Evolutionary conservation across 2,113 vertebrate species (phyloP).

Genomic region (Bothrops jararaca): DNA sequence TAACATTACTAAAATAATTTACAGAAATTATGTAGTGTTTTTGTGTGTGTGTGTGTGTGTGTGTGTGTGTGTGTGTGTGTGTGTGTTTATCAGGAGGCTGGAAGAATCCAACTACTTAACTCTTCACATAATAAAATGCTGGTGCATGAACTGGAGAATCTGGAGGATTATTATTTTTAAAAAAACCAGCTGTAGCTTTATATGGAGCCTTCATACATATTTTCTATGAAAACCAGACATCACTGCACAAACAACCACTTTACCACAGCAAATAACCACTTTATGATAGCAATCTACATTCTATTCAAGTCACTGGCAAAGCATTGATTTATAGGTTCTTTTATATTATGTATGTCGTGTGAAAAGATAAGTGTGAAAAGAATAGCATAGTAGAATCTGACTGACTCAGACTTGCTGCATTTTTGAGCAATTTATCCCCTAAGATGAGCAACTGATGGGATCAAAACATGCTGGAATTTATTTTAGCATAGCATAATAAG

Average conservation of each 20-base stretch:
- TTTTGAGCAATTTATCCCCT: not conserved
- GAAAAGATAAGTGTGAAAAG: not conserved
- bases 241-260: constrained; percentile 2
- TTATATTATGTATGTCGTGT: not conserved
- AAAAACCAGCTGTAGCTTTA: constrained; percentile 3
- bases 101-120: not conserved
- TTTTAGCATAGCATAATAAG: not conserved
- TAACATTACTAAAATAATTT: not conserved
- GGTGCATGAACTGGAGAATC: not conserved
- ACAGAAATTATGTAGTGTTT: not conserved
- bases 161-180: not conserved
- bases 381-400: not conserved
- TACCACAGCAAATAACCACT: constrained; percentile 7
- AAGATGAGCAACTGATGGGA: not conserved
- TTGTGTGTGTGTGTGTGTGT: no score
- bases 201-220: constrained; percentile 7
- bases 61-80: no score
- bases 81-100: not conserved
- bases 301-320: constrained; percentile 1
- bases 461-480: not conserved
- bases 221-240: not conserved
- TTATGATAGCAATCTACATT: constrained; percentile 17
- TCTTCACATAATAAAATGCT: not conserved
- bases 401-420: not conserved
- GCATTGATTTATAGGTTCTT: constrained; percentile 1